Conservation (phyloP, 2,797 vertebrate species). For the Schizothorax lantsangensis region DNA sequence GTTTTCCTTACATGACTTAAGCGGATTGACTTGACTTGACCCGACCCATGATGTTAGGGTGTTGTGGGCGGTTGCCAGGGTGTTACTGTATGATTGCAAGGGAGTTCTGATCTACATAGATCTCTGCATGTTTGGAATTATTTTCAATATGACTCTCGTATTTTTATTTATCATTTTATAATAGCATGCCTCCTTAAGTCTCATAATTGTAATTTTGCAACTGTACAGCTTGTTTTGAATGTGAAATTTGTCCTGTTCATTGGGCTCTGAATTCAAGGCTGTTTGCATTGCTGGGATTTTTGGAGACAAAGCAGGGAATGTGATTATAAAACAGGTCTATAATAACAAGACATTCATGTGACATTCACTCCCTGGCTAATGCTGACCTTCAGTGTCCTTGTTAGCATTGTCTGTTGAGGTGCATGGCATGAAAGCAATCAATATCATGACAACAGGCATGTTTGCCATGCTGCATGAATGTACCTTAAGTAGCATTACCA, state of each 20-base stretch:
- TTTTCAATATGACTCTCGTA: background rate
- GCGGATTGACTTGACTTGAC: background rate
- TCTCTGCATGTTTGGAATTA: background rate
- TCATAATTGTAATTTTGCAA: background rate
- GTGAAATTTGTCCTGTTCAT: background rate
- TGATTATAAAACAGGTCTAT: background rate
- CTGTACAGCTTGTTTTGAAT: background rate
- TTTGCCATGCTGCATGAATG: background rate
- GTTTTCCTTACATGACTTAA: too few species aligned
- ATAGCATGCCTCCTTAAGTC: background rate
- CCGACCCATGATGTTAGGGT: background rate
- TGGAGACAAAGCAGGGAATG: background rate
- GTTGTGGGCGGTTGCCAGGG: background rate
- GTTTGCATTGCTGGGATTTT: background rate
- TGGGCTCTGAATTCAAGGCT: background rate
- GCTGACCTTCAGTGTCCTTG: slow-evolving; percentile 21
- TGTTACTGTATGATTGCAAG: background rate
- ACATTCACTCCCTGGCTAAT: background rate
- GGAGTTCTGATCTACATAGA: background rate
- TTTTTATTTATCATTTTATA: slow-evolving; percentile 12
- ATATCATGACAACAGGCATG: background rate
- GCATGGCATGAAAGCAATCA: background rate
- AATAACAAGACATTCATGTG: background rate
- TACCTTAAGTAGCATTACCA: background rate
- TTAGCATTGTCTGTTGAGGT: background rate